These are phyloP conservation scores for Semicossyphus pulcher DNA, from an alignment of 2,113 vertebrate genomes.

Conservation along the genomic window DNA sequence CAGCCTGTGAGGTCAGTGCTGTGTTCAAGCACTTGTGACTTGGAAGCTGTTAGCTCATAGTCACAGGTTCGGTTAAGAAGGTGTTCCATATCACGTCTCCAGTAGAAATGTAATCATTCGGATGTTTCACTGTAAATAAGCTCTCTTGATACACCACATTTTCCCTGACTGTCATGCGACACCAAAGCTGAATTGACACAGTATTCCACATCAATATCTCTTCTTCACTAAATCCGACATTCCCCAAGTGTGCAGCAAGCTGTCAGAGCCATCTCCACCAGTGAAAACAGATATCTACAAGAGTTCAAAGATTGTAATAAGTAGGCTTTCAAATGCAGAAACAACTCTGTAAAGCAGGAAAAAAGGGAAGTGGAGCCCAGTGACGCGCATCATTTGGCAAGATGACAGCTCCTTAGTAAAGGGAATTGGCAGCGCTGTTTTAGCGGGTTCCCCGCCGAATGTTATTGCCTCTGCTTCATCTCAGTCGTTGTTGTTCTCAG, in stretches of 20 bases:
- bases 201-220: constrained; percentile 33
- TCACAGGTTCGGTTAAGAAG: background rate
- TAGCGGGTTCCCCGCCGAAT: constrained; percentile 58
- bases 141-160: constrained; percentile 12
- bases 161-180: constrained; percentile 10
- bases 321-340: constrained; percentile 58
- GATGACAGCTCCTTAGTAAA: constrained; percentile 72
- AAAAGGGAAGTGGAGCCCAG: constrained; percentile 51
- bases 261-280: constrained; percentile 47
- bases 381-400: constrained; percentile 67
- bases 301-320: constrained; percentile 66
- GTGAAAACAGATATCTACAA: constrained; percentile 10
- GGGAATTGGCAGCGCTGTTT: constrained; percentile 67
- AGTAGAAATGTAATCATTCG: constrained; percentile 7
- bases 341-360: constrained; percentile 48
- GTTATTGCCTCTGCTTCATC: constrained; percentile 67
- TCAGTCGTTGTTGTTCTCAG: constrained; percentile 70
- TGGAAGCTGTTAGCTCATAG: background rate
- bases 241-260: constrained; percentile 51
- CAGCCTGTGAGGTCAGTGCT: background rate
- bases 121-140: constrained; percentile 12
- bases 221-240: constrained; percentile 32
- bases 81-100: background rate
- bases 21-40: constrained; percentile 1
- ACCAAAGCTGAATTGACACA: constrained; percentile 39